A percentile compares a stretch with the other conserved stretches of the same genome.
Evolutionary conservation across 2,888 invertebrate genomes (phyloP).

Genomic region (Andrena flavipes): DNA sequence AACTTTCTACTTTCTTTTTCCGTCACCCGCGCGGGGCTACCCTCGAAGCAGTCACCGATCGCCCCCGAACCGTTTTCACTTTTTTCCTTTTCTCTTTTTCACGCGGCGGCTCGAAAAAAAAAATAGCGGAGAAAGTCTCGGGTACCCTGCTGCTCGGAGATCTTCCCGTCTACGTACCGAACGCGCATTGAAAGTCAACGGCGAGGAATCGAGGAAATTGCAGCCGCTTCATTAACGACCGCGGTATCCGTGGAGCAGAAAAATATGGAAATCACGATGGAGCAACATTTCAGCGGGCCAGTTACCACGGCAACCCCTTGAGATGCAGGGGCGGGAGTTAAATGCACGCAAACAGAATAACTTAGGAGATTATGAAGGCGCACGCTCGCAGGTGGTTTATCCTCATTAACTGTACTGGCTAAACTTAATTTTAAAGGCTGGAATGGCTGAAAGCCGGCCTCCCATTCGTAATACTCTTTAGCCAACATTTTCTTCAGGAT

Average conservation of each 20-base stretch:
- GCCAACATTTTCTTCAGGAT: constrained; percentile 54
- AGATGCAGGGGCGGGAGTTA: constrained; percentile 58
- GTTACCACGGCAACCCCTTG: constrained; percentile 48
- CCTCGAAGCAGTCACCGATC: neutral
- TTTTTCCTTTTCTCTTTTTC: constrained; percentile 1
- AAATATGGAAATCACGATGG: constrained; percentile 56
- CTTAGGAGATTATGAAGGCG: constrained; percentile 82
- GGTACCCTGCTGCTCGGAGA: neutral
- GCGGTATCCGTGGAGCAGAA: constrained; percentile 5
- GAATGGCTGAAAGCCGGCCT: constrained; percentile 62
- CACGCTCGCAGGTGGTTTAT: constrained; percentile 83
- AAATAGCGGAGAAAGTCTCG: neutral
- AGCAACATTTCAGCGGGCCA: constrained; percentile 43
- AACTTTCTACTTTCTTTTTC: constrained; percentile 75
- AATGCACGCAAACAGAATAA: constrained; percentile 83
- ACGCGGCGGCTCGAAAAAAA: neutral
- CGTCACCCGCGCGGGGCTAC: neutral
- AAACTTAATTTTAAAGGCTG: constrained; percentile 78
- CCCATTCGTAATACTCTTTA: constrained; percentile 55
- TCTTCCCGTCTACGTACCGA: neutral
- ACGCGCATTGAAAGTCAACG: neutral
- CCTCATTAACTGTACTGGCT: constrained; percentile 82
- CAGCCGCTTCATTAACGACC: constrained; percentile 33
- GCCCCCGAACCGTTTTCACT: constrained; percentile 33
- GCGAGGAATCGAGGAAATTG: constrained; percentile 29